Evolutionary conservation across 2,888 invertebrate species (phyloP).

Genomic region (Drosophila greeni): DNA sequence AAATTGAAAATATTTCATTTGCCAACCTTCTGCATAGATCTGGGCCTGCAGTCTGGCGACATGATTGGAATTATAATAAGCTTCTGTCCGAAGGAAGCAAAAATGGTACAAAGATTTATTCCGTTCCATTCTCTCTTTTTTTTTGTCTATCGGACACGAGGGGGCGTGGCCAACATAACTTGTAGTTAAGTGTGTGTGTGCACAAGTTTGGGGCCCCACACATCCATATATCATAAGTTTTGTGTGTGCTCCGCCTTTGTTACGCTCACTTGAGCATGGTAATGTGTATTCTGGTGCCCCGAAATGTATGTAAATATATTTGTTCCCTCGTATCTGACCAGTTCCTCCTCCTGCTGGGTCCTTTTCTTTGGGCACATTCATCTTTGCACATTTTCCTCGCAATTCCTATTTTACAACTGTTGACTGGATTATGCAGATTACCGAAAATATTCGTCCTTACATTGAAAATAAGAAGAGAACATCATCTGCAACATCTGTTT

Average conservation of each 20-base stretch:
- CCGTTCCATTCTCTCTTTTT: conserved; percentile 21
- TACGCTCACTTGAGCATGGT: conserved; percentile 43
- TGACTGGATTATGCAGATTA: conserved; percentile 24
- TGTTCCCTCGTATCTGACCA: not conserved
- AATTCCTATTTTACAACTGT: conserved; percentile 28
- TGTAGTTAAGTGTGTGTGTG: conserved; percentile 34
- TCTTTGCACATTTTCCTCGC: conserved; percentile 11
- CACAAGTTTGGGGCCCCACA: conserved; percentile 38
- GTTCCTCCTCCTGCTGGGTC: not conserved
- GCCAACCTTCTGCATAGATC: conserved; percentile 23
- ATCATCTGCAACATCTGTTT: conserved; percentile 16
- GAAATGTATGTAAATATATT: conserved; percentile 36
- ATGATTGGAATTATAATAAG: conserved; percentile 70
- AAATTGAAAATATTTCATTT: conserved; percentile 62
- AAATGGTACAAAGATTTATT: conserved; percentile 24
- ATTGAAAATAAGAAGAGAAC: not conserved
- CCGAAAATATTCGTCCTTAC: not conserved
- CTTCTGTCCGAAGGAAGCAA: conserved; percentile 21
- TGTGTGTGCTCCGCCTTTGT: conserved; percentile 34
- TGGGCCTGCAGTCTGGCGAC: conserved; percentile 37
- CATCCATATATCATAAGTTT: conserved; percentile 48
- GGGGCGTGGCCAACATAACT: conserved; percentile 32
- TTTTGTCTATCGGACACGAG: conserved; percentile 38
- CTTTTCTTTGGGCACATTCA: conserved; percentile 10
- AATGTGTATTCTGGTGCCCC: conserved; percentile 28